These are phyloP conservation scores for Drosophila athabasca DNA, from an alignment of 1,140 invertebrate species.

Conservation along the genomic window DNA sequence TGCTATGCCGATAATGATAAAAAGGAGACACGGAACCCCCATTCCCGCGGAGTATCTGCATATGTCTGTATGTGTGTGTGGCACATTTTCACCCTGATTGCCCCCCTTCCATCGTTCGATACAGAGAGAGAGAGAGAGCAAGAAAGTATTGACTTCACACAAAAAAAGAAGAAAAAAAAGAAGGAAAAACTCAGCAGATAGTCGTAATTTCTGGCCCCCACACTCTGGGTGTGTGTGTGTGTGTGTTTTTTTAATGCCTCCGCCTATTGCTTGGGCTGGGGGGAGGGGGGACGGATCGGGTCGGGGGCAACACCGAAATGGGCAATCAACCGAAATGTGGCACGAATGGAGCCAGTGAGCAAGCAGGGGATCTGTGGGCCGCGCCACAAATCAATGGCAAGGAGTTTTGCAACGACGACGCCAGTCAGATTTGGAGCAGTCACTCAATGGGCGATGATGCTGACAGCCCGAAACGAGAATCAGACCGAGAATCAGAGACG, in stretches of 20 bases:
- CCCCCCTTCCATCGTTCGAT: too few species aligned
- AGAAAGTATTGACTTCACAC: neutral
- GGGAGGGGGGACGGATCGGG: constrained; percentile 3
- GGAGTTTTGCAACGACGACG: constrained; percentile 52
- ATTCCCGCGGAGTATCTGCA: neutral
- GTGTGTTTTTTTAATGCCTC: constrained; percentile 63
- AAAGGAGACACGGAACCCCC: constrained; percentile 11
- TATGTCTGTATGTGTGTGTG: too few species aligned
- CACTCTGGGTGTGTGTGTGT: constrained; percentile 16
- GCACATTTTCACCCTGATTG: constrained; percentile 2
- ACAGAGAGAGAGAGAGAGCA: neutral
- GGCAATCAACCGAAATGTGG: constrained; percentile 74
- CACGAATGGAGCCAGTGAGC: constrained; percentile 5
- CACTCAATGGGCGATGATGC: constrained; percentile 36
- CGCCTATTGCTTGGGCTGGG: constrained; percentile 14
- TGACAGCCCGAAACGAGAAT: constrained; percentile 26
- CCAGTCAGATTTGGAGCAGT: constrained; percentile 70
- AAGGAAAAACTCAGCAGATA: neutral
- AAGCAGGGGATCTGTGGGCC: neutral
- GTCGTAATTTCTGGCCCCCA: constrained; percentile 17
- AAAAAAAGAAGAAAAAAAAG: neutral
- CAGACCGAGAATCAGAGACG: constrained; percentile 9
- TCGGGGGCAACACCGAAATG: constrained; percentile 57
- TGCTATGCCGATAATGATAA: constrained; percentile 53
- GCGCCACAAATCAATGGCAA: constrained; percentile 59